Percentiles rank a stretch among this genome's conserved stretches.
These are phyloP conservation scores for Andrena hattorfiana DNA, from an alignment of 2,888 invertebrate genomes.

Conservation along the genomic window DNA sequence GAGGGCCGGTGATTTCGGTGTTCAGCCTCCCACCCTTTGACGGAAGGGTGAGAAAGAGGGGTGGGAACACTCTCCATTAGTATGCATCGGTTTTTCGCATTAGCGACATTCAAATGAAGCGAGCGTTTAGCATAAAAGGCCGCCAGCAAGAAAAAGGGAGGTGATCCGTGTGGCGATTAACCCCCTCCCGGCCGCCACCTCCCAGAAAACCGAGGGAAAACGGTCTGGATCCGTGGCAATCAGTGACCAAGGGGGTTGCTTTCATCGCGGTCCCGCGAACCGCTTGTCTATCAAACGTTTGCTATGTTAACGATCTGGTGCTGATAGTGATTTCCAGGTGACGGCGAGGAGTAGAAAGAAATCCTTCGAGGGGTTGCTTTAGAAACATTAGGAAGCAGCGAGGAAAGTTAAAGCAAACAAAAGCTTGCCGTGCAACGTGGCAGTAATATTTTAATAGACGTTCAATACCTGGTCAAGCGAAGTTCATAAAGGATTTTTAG, in stretches of 20 bases:
- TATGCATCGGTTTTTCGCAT: constrained; percentile 85
- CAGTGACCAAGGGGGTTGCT: neutral
- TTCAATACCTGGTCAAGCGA: too few relatives aligned
- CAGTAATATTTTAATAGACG: too few relatives aligned
- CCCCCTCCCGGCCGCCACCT: neutral
- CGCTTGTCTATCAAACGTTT: constrained; percentile 20
- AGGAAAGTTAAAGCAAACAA: too few relatives aligned
- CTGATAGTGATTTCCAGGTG: constrained; percentile 4
- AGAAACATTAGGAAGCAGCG: neutral
- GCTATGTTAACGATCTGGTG: neutral
- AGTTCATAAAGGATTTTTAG: too few relatives aligned
- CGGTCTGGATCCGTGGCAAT: constrained; percentile 11
- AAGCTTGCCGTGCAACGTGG: too few relatives aligned
- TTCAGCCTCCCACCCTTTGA: constrained; percentile 30
- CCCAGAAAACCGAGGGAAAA: constrained; percentile 7
- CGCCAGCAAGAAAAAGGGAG: constrained; percentile 60
- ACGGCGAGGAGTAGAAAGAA: neutral
- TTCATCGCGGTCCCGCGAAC: neutral
- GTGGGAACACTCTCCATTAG: constrained; percentile 79
- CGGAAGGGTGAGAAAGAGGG: constrained; percentile 49
- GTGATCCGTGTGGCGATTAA: constrained; percentile 30
- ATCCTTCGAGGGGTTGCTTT: neutral
- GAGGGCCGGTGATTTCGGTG: constrained; percentile 44
- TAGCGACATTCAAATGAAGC: constrained; percentile 84
- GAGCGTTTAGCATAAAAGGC: constrained; percentile 84